Evolutionary conservation across 2,113 vertebrate genomes (phyloP), one percentile per base, ranked within the genome.

Genomic region (Lepus europaeus): DNA sequence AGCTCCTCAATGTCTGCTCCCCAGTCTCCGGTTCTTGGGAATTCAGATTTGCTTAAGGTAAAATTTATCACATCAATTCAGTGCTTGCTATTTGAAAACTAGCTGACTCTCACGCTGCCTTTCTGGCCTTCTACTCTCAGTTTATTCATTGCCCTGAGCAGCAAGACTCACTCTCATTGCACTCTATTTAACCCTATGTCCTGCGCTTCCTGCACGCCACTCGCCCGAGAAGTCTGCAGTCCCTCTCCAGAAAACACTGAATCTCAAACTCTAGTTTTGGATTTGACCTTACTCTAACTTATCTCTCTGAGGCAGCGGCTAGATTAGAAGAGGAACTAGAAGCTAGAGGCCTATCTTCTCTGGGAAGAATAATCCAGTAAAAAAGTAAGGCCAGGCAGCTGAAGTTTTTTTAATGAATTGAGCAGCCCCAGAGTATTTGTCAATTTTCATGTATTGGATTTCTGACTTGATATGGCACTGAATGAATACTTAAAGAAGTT

Each of bases 21-120:
- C 63, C 45, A 45, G 17, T 6, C 29, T 36, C 31, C 64, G 16
- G 59, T 81, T 23, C 56, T 82, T 78, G 51, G 66, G n/a, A 69
- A 77, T 77, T 64, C 63, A 92, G n/a, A 45, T 78, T 66, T 77
- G 78, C 64, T 74, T 81, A 87, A 64, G 89, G 86, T 82, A 91
- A 94, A 78, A 87, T 70, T 22, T 39, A 39, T 66, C 51, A n/a
- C 12, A 23, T n/a, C 22, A 29, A 6, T n/a, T 89, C 59, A n/a
- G 49, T 17, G 8, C 66, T 82, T 66, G 7, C 31, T 70, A 74
- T 68, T 81, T 31, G 45, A 91, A 31, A 63, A 83, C 27, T 68
- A 78, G 45, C 29, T 51, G 33, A 39, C 19, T 12, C 11, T 33
- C 33, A 11, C 53, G 14, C 27, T 84, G 79, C 77, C 73, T 76